Conservation (phyloP, 2,888 invertebrate species). For the Hetaerina titia region DNA sequence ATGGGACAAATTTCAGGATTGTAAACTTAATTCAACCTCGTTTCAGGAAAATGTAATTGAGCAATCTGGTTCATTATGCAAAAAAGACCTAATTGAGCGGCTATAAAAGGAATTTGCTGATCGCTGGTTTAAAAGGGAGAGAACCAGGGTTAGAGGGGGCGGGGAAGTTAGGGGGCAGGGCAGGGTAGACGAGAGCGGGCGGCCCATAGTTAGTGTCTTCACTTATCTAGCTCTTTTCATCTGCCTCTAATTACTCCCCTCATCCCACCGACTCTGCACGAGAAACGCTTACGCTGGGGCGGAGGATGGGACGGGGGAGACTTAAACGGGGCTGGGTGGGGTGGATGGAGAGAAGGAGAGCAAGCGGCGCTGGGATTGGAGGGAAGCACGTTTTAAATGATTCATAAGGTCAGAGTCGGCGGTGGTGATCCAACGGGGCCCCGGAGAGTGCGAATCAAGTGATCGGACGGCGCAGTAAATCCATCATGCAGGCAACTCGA, state of each 20-base stretch:
- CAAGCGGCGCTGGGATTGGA: neutral
- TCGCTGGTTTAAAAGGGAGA: neutral
- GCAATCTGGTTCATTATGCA: conserved; percentile 18
- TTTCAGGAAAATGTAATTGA: neutral
- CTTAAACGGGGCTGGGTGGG: neutral
- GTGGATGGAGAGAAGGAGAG: neutral
- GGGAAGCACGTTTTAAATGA: conserved; percentile 34
- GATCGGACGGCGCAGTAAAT: conserved; percentile 47
- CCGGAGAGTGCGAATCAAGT: conserved; percentile 40
- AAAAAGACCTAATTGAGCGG: neutral
- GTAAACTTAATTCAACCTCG: neutral
- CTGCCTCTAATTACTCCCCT: neutral
- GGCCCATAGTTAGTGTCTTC: neutral
- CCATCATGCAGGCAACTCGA: conserved; percentile 22
- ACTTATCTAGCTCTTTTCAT: conserved; percentile 35
- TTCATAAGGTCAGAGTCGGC: conserved; percentile 48
- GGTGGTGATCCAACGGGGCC: conserved; percentile 26
- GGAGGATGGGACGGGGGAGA: neutral
- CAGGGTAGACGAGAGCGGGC: neutral
- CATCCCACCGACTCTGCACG: neutral
- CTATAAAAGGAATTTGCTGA: neutral
- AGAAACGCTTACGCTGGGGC: neutral
- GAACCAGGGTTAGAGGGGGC: neutral
- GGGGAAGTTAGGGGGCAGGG: neutral
- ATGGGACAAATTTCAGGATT: neutral